Conservation (phyloP, 2,113 vertebrate species). For the Odontesthes bonariensis region DNA sequence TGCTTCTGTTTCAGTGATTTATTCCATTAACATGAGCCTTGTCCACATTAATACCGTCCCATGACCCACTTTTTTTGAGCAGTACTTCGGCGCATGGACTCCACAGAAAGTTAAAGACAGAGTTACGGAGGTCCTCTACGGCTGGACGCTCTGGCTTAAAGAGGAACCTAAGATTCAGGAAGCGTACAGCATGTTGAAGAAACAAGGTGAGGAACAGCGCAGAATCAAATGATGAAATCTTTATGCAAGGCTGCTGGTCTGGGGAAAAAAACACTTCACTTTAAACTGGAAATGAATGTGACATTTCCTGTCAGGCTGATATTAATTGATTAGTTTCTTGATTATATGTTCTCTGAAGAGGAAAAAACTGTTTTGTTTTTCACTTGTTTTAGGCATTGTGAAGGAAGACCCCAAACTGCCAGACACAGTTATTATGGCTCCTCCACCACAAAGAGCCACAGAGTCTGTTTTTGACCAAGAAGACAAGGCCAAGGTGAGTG, state of each 20-base stretch:
- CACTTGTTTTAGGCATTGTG: slow-evolving; percentile 84
- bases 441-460: slow-evolving; percentile 85
- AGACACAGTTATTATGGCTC: slow-evolving; percentile 85
- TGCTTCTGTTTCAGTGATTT: not conserved
- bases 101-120: slow-evolving; percentile 88
- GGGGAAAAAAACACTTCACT: not conserved
- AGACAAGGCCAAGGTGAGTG: slow-evolving; percentile 89
- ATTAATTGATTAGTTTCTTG: not conserved
- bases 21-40: not conserved
- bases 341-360: not conserved
- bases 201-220: slow-evolving; percentile 86
- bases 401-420: slow-evolving; percentile 90
- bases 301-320: not conserved
- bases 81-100: slow-evolving; percentile 90
- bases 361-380: not conserved
- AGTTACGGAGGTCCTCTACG: slow-evolving; percentile 88
- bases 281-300: not conserved
- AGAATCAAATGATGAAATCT: not conserved
- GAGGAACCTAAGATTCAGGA: slow-evolving; percentile 91
- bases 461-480: slow-evolving; percentile 92
- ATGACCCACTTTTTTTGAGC: slow-evolving; percentile 18
- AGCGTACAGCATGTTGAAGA: slow-evolving; percentile 93
- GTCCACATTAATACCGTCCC: not conserved
- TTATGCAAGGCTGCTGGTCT: not conserved
- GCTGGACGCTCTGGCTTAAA: slow-evolving; percentile 94